phyloP scores from a whole-genome alignment of 1,140 invertebrate species.

The Drosophila miranda region DNA sequence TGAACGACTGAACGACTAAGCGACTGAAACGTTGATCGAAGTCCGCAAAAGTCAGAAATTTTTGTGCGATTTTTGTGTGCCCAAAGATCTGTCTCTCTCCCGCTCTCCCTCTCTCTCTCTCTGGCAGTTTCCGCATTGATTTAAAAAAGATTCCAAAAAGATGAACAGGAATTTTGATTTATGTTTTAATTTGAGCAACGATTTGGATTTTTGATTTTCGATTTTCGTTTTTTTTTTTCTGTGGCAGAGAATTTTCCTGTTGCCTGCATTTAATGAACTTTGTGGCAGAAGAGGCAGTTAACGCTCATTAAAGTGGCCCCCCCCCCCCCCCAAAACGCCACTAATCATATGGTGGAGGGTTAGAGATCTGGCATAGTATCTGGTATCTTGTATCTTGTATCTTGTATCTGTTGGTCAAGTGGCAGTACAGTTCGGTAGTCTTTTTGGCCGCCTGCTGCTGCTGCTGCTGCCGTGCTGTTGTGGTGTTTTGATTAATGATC shows the following conservation, averaged over 20 bases:
- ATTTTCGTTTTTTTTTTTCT: too few relatives aligned
- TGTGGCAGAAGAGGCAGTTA: slow-evolving; percentile 68
- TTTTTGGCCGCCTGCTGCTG: slow-evolving; percentile 44
- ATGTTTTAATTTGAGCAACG: slow-evolving; percentile 55
- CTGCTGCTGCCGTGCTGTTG: too few relatives aligned
- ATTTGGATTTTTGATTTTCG: slow-evolving; percentile 27
- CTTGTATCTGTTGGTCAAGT: slow-evolving; percentile 28
- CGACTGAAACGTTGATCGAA: slow-evolving; percentile 35
- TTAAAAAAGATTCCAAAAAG: slow-evolving; percentile 39
- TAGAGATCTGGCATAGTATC: too few relatives aligned
- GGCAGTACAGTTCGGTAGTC: slow-evolving; percentile 78
- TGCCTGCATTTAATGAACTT: slow-evolving; percentile 77
- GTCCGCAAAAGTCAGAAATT: slow-evolving; percentile 6
- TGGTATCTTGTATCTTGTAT: background rate
- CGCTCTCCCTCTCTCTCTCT: too few relatives aligned
- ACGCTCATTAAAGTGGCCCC: slow-evolving; percentile 79
- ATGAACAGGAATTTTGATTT: slow-evolving; percentile 51
- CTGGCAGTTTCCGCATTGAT: slow-evolving; percentile 66
- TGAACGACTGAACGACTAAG: slow-evolving; percentile 46
- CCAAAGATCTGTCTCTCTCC: background rate
- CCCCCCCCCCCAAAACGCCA: slow-evolving; percentile 26
- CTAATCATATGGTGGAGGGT: slow-evolving; percentile 42
- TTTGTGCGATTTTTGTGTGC: slow-evolving; percentile 40
- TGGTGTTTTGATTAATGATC: slow-evolving; percentile 78
- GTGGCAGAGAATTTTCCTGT: too few relatives aligned